Evolutionary conservation across 1,140 invertebrate genomes (phyloP), one percentile per base, ranked within the genome.

Genomic region (Andricus grossulariae): DNA sequence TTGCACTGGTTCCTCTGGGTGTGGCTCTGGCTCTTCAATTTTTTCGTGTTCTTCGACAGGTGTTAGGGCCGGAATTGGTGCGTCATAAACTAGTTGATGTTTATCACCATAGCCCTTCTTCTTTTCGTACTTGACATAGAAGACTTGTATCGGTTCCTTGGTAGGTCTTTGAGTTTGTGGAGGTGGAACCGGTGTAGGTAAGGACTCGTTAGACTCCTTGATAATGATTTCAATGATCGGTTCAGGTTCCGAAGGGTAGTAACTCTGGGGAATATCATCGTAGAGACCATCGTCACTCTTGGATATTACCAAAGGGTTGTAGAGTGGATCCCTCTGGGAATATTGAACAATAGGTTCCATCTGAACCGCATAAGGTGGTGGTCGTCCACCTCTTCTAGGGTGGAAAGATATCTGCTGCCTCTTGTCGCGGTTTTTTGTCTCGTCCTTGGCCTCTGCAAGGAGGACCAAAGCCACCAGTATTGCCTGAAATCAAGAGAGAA

Each of bases 141-240:
- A 97, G 4, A 97, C 96, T 83, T 97, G 96, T 66, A 97, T 95
- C 15, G 96, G 96, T 86, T 96, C 95, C 86, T 96, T 96, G 78
- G 94, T 94, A 81, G 94, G 94, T 73, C 91, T 92, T 71, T 91
- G 93, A 73, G 89, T 88, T 2, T 92, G 90, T 8, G 92, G 89
- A 0, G 87, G 87, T 8, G 93, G 92, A 0, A 93, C 94, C n/a
- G 94, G 93, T 5, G 94, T 92, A 0, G 96, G 95, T 5, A 97
- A 86, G 0, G 95, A 93, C 81, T 96, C 95, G 86, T 97, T 97
- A 0, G 96, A 96, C 89, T 97, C 96, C 85, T 97, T 97, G 71
- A 97, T 97, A 73, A 97, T 97, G 79, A 97, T 97, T 90, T 97
- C 96, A 77, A 97, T 97, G 66, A 97, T 97, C 15, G 96, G 96